A percentile compares a stretch with the other conserved stretches of the same genome.
These are phyloP conservation scores for Bolborhynchus lineola DNA, from an alignment of 2,113 vertebrate species.

Conservation along the genomic window DNA sequence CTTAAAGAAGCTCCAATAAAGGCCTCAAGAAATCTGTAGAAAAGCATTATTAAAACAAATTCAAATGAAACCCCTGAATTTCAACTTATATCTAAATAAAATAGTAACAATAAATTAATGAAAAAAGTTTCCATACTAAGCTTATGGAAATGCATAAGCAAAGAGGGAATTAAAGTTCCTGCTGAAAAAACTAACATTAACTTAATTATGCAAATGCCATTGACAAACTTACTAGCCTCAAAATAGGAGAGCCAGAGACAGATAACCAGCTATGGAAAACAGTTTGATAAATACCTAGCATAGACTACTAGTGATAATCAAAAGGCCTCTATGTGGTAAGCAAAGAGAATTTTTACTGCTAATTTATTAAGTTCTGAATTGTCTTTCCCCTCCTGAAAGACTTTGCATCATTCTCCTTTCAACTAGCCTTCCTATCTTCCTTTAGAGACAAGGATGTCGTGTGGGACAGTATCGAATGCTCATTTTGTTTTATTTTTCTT, in stretches of 20 bases:
- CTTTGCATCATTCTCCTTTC: neutral
- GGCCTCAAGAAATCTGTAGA: neutral
- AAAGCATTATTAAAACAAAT: neutral
- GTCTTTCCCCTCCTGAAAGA: neutral
- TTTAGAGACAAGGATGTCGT: neutral
- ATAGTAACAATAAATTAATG: neutral
- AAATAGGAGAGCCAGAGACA: neutral
- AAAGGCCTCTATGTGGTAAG: neutral
- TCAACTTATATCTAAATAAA: neutral
- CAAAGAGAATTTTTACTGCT: neutral
- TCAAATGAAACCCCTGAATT: neutral
- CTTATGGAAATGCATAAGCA: neutral
- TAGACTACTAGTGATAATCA: neutral
- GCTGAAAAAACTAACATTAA: neutral
- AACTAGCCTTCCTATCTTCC: neutral
- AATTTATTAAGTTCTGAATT: neutral
- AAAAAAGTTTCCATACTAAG: neutral
- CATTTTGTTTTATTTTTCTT: neutral
- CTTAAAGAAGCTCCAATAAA: conserved; percentile 18
- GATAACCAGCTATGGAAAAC: neutral
- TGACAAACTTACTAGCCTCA: neutral
- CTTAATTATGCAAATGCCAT: neutral
- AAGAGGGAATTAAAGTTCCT: neutral
- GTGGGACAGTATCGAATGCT: too few species aligned
- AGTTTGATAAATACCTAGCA: neutral